Evolutionary conservation across 2,113 vertebrate genomes (phyloP).

Genomic region (Chionodraco myersi): DNA sequence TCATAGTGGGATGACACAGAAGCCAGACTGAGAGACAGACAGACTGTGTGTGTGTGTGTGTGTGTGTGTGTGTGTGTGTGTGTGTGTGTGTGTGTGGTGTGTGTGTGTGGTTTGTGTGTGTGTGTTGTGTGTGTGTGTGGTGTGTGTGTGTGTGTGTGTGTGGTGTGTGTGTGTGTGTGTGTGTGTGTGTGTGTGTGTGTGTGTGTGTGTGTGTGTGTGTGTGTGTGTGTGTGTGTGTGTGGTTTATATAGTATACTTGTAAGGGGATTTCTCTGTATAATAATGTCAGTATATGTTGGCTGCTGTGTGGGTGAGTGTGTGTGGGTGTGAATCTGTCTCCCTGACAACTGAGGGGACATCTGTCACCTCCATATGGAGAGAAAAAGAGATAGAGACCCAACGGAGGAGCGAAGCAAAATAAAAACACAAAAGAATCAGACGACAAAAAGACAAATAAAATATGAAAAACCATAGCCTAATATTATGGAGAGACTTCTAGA

Average conservation of each 20-base stretch:
- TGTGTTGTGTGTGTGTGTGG: not conserved
- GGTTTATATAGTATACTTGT: constrained; percentile 7
- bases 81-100: too few relatives aligned
- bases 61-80: too few relatives aligned
- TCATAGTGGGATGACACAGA: constrained; percentile 22
- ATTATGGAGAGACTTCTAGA: not conserved
- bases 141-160: not conserved
- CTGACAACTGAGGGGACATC: constrained; percentile 71
- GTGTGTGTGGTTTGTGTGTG: not conserved
- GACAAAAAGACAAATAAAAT: constrained; percentile 19
- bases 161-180: constrained; percentile 1
- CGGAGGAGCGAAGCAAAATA: not conserved
- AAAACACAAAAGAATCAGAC: constrained; percentile 17
- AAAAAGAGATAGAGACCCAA: constrained; percentile 32
- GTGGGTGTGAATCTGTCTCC: constrained; percentile 54
- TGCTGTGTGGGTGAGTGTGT: constrained; percentile 32
- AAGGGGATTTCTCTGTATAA: constrained; percentile 9
- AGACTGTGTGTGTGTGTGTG: not conserved
- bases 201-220: constrained; percentile 5
- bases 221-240: constrained; percentile 2
- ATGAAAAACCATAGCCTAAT: not conserved
- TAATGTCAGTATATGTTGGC: constrained; percentile 31
- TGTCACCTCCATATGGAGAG: constrained; percentile 74
- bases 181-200: constrained; percentile 2
- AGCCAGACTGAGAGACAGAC: not conserved